A percentile compares a stretch with the other conserved stretches of the same genome.
Conservation (phyloP, 2,888 invertebrate species). For the Heterodera filipjevi region DNA sequence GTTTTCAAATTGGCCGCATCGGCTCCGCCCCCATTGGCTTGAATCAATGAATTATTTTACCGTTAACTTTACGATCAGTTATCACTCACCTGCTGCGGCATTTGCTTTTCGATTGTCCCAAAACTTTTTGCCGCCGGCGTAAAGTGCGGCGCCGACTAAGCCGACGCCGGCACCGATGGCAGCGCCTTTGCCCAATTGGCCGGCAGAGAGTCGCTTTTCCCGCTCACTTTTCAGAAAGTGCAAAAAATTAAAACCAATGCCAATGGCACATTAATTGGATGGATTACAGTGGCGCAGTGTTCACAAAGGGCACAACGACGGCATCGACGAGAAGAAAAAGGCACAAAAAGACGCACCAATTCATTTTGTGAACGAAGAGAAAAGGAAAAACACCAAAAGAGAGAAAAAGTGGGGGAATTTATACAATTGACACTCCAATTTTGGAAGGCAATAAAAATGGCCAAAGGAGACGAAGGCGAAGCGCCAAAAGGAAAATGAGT, state of each 20-base stretch:
- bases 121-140: slow-evolving; percentile 7
- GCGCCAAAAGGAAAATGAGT: too few relatives aligned
- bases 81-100: not conserved
- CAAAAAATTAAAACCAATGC: not conserved
- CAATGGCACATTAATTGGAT: not conserved
- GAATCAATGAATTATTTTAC: not conserved
- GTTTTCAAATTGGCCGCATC: not conserved
- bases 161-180: not conserved
- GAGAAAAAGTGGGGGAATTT: too few relatives aligned
- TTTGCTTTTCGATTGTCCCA: not conserved
- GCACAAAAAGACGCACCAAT: not conserved
- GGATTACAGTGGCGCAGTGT: not conserved
- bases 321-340: not conserved
- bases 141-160: slow-evolving; percentile 1
- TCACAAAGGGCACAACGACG: not conserved
- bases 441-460: too few relatives aligned
- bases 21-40: not conserved
- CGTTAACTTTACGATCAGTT: not conserved
- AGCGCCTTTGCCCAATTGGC: not conserved
- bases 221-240: not conserved
- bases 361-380: not conserved
- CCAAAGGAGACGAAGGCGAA: too few relatives aligned
- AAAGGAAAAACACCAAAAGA: not conserved
- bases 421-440: too few relatives aligned
- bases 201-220: not conserved